These are phyloP conservation scores for Lithophane leautieri DNA, from an alignment of 2,888 invertebrate genomes.

Conservation along the genomic window DNA sequence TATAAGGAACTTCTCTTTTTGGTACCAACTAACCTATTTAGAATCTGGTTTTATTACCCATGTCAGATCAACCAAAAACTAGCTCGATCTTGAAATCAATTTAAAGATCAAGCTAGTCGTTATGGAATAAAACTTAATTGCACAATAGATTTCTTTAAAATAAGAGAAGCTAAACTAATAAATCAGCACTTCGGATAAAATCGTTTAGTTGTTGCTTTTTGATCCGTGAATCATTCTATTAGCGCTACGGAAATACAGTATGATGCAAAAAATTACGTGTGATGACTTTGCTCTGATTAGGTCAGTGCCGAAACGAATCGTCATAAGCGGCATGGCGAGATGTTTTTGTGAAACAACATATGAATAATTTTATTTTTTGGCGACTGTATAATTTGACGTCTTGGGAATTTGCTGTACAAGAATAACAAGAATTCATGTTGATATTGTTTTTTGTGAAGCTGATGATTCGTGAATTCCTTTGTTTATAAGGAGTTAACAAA, in stretches of 20 bases:
- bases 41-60: constrained; percentile 6
- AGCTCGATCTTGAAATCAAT: background rate
- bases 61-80: too few species aligned
- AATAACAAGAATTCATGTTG: constrained; percentile 4
- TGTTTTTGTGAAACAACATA: constrained; percentile 30
- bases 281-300: constrained; percentile 65
- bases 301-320: constrained; percentile 63
- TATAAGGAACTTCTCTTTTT: background rate
- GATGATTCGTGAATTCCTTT: background rate
- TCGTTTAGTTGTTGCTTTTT: constrained; percentile 41
- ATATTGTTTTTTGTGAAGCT: constrained; percentile 3
- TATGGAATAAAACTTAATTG: constrained; percentile 11
- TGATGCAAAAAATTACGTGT: constrained; percentile 61
- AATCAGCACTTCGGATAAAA: constrained; percentile 28
- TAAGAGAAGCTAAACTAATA: background rate
- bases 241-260: constrained; percentile 41
- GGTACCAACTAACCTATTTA: constrained; percentile 22
- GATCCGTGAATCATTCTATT: constrained; percentile 48
- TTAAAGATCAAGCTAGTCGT: constrained; percentile 23
- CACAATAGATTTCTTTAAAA: constrained; percentile 15
- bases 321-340: constrained; percentile 38
- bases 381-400: constrained; percentile 5
- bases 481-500: background rate
- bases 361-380: constrained; percentile 6
- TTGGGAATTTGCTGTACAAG: background rate